Conservation (phyloP, 2,888 invertebrate genomes). For the Operophtera brumata region DNA sequence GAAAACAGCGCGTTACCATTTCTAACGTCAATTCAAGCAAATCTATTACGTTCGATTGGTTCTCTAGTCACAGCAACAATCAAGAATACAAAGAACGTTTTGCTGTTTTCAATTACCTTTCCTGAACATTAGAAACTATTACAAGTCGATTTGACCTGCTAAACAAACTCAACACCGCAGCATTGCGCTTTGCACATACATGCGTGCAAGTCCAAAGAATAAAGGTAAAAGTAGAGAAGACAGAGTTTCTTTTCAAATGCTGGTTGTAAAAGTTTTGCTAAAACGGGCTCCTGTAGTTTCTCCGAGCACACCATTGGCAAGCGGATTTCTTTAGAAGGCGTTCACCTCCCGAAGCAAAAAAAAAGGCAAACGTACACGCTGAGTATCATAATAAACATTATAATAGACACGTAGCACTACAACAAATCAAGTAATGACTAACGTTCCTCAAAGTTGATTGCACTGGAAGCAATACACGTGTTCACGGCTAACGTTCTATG, state of each 20-base stretch:
- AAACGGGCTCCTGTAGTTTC: too few relatives aligned
- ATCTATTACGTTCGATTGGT: too few relatives aligned
- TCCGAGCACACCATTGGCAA: not conserved
- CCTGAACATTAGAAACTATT: not conserved
- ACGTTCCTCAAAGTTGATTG: conserved; percentile 26
- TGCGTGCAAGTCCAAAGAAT: conserved; percentile 16
- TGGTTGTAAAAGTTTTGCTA: too few relatives aligned
- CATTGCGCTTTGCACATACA: conserved; percentile 25
- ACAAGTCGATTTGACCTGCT: conserved; percentile 22
- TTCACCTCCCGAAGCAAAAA: conserved; percentile 3
- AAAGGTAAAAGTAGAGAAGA: conserved; percentile 7
- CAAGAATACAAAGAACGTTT: not conserved
- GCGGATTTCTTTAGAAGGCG: not conserved
- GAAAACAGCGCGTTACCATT: too few relatives aligned
- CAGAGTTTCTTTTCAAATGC: not conserved
- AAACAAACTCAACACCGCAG: conserved; percentile 22
- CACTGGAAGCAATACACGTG: conserved; percentile 23
- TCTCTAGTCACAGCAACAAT: not conserved
- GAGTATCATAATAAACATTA: not conserved
- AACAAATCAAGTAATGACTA: conserved; percentile 12
- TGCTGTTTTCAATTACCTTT: not conserved
- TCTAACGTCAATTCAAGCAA: too few relatives aligned
- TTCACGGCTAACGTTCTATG: conserved; percentile 7
- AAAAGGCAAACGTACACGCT: not conserved
- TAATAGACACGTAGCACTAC: conserved; percentile 8